Base-by-base conservation (phyloP, 2,797 vertebrate genomes). In the Sebastes hubbsi region DNA sequence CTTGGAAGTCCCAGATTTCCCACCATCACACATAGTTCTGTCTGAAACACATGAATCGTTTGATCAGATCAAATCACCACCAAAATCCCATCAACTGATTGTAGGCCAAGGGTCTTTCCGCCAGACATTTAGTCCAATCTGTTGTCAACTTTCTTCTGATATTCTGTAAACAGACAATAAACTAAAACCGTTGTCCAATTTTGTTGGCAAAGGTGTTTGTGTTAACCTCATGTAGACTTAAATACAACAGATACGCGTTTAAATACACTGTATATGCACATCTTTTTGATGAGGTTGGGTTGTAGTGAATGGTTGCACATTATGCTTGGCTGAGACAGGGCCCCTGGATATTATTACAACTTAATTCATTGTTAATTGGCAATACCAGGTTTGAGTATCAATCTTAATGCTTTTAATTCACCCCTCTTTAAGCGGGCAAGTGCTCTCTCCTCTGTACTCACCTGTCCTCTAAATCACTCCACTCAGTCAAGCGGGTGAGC, bases 381-480 rank as follows among this genome's bases (percentile, higher is more conserved):
- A 80, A 65, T 65, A 56, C 38, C 13, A 62, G 66, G 71, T 79
- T 67, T 66, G 30, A 79, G 27, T 54, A 71, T 80, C 78, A 74
- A 87, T 87, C 54, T 66, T 79, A 75, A 55, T 75, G 54, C 66
- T 75, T 85, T 82, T 87, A 84, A 86, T 87, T 89, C 62, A 38
- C 34, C 38, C 55, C 65, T 61, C 29, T 58, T 65, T 61, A 77
- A 63, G 77, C 25, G 46, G 68, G 36, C 77, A 29, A 42, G 30
- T 22, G 71, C 59, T 68, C 58, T 77, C 54, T 84, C 67, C 42
- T 85, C 67, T 85, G 60, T 66, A 38, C 75, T 84, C 78, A 86
- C 75, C 52, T 72, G 77, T 88, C 79, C 79, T 87, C 81, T 81
- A 78, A 92, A 84, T 87, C 80, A 88, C 74, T 84, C 66, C 32